Evolutionary conservation across 2,113 vertebrate species (phyloP).

Genomic region (Tylochromis polylepis): DNA sequence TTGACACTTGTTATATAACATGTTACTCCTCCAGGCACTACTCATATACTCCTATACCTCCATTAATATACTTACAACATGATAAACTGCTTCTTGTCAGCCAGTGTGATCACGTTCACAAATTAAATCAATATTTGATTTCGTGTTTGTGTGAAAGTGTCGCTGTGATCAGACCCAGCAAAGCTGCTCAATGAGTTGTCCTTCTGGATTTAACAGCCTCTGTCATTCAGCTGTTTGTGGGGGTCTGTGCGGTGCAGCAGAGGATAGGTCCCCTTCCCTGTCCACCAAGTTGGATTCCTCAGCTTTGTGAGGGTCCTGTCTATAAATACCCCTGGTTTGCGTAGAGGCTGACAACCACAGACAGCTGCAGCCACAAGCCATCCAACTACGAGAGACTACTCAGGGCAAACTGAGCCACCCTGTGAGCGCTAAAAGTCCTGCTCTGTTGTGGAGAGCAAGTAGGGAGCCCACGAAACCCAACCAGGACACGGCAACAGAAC

Average conservation of each 20-base stretch:
- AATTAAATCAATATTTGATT: not conserved
- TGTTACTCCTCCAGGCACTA: not conserved
- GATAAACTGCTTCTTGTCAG: not conserved
- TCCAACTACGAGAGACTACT: slow-evolving; percentile 8
- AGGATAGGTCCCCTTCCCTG: slow-evolving; percentile 61
- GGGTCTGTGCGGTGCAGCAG: slow-evolving; percentile 59
- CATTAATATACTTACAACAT: not conserved
- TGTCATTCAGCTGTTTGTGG: slow-evolving; percentile 59
- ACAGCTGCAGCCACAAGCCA: slow-evolving; percentile 66
- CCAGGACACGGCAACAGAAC: slow-evolving; percentile 7
- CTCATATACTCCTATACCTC: not conserved
- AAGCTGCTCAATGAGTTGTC: not conserved
- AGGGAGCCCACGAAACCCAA: slow-evolving; percentile 22
- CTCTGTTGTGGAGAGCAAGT: slow-evolving; percentile 38
- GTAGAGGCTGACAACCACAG: slow-evolving; percentile 63
- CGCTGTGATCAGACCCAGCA: not conserved
- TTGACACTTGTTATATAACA: not conserved
- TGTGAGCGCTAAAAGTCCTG: slow-evolving; percentile 41
- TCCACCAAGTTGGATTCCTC: slow-evolving; percentile 53
- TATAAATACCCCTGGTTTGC: slow-evolving; percentile 76
- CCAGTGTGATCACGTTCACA: not conserved
- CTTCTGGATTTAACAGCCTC: slow-evolving; percentile 10
- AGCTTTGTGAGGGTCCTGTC: slow-evolving; percentile 73
- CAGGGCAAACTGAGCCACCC: slow-evolving; percentile 13
- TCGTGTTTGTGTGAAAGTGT: not conserved